Percentiles rank a stretch among this genome's conserved stretches.
These are phyloP conservation scores for Grus americana DNA, from an alignment of 2,113 vertebrate genomes.

Conservation along the genomic window DNA sequence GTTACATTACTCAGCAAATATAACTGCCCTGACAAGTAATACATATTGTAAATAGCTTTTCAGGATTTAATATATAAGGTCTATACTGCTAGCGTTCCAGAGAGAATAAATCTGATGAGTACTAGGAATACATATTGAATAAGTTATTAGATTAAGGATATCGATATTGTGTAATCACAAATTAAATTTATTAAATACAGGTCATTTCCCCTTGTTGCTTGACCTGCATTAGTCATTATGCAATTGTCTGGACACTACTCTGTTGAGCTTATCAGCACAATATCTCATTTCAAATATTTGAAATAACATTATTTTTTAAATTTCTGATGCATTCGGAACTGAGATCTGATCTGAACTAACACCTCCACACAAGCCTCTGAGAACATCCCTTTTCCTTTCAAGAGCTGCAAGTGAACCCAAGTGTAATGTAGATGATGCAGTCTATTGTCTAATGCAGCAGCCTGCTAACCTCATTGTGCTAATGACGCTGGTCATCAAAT, in stretches of 20 bases:
- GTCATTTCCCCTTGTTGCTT: conserved; percentile 7
- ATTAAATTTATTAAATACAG: conserved; percentile 1
- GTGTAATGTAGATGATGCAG: not conserved
- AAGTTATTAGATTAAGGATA: not conserved
- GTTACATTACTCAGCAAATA: not conserved
- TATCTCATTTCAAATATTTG: not conserved
- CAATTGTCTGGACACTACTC: not conserved
- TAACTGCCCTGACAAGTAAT: not conserved
- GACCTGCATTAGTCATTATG: not conserved
- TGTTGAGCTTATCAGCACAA: not conserved
- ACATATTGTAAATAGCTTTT: not conserved
- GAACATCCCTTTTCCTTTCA: not conserved
- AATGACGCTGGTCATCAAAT: not conserved
- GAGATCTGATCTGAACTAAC: not conserved
- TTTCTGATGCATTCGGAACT: not conserved
- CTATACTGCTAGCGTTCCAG: not conserved
- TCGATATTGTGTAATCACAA: not conserved
- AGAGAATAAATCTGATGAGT: not conserved
- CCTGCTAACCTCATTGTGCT: not conserved
- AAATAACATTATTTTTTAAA: not conserved
- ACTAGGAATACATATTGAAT: not conserved
- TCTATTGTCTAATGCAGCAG: not conserved
- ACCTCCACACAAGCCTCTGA: not conserved
- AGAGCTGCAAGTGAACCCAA: not conserved
- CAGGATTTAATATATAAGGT: not conserved